phyloP scores from a whole-genome alignment of 1,140 invertebrate species.

The Samia ricini region DNA sequence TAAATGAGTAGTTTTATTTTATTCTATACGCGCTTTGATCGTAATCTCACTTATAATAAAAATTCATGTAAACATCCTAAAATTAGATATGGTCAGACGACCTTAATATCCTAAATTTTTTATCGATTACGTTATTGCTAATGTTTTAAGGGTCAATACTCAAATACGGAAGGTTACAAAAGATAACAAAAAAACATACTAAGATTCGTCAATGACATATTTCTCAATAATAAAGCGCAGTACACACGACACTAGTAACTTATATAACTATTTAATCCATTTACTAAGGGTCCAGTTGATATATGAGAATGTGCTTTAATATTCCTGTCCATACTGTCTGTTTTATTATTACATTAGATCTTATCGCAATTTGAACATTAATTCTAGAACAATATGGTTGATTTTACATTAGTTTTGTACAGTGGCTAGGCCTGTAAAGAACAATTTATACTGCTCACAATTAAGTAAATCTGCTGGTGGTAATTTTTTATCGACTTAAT shows the following conservation, averaged over 20 bases:
- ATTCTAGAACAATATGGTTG: background rate
- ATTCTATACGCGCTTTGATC: too few species aligned
- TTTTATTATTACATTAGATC: background rate
- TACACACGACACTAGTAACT: background rate
- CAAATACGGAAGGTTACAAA: slow-evolving; percentile 7
- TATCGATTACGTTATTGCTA: background rate
- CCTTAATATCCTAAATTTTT: background rate
- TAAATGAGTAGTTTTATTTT: too few species aligned
- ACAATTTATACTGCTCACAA: too few species aligned
- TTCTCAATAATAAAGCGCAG: background rate
- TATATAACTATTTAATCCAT: background rate
- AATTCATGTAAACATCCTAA: too few species aligned
- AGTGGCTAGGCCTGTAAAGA: background rate
- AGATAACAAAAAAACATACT: slow-evolving; percentile 4
- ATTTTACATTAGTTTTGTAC: background rate
- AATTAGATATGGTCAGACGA: too few species aligned
- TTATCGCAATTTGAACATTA: background rate
- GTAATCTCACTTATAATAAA: too few species aligned
- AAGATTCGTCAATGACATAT: slow-evolving; percentile 5
- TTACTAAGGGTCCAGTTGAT: background rate
- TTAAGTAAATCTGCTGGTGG: too few species aligned
- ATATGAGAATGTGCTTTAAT: background rate
- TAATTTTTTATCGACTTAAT: too few species aligned
- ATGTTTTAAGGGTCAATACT: background rate
- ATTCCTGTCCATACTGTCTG: background rate